Evolutionary conservation across 2,888 invertebrate genomes (phyloP), one percentile per base, ranked within the genome.

Genomic region (Netelia virgata): DNA sequence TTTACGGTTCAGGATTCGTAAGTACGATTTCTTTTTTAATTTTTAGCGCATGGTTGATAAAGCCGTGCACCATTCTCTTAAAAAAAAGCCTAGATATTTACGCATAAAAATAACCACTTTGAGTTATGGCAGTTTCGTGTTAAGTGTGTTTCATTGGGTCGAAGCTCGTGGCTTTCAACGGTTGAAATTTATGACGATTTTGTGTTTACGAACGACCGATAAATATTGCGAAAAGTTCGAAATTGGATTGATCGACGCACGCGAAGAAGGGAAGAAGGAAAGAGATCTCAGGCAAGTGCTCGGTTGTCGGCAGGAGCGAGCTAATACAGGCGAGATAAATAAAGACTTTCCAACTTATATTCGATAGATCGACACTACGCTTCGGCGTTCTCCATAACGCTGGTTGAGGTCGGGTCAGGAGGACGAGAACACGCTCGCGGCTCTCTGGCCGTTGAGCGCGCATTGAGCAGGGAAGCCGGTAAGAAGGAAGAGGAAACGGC

Each of bases 341-440:
- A 57, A 6, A 16, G 20, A 43, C 69, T 83, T 79, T 79, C 73
- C 68, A 76, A 73, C 47, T 63, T 73, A 64, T 64, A 28, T 57
- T 47, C 77, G 74, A 84, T 57, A 74, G 73, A 76, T 64, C 63
- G 84, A 23, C 61, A 16, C 36, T n/a, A 50, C 18, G 43, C 61
- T 68, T 61, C 8, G 18, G 43, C 36, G 53, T 68, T 76, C 75
- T 53, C 72, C 55, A 63, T 59, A 50, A 55, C 50, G 83, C 9
- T 72, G 76, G 76, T 63, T 50, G 80, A 74, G 83, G 83, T 77
- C 83, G 80, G 85, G 85, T 83, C 85, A 86, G 81, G 81, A 86
- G 85, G 85, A 81, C 85, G 83, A n/a, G 59, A 66, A 66, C 16
- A 73, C 59, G 66, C 70, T 72, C 23, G 79, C 47, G 23, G 72